A percentile compares a stretch with the other conserved stretches of the same genome.
Evolutionary conservation across 1,140 invertebrate species (phyloP).

Genomic region (Drosophila guanche): DNA sequence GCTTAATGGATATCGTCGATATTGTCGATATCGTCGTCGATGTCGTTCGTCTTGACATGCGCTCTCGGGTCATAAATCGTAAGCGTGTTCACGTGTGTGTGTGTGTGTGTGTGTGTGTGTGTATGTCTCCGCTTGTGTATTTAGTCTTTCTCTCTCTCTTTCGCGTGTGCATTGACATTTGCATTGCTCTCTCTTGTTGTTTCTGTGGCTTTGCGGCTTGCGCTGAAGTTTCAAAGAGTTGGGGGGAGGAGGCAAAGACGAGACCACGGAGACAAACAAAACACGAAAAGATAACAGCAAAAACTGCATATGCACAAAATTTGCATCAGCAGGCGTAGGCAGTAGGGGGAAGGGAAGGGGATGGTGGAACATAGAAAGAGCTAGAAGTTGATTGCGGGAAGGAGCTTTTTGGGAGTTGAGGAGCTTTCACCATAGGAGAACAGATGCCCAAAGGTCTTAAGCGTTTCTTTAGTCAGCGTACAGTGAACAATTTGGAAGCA

Average conservation of each 20-base stretch:
- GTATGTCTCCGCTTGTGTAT: slow-evolving; percentile 38
- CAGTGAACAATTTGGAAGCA: no score
- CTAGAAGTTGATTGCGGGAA: no score
- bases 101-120: slow-evolving; percentile 49
- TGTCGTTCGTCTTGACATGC: slow-evolving; percentile 50
- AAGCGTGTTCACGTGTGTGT: slow-evolving; percentile 34
- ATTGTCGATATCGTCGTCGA: slow-evolving; percentile 70
- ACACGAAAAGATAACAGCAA: no score
- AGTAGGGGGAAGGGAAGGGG: no score
- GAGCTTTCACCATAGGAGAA: no score
- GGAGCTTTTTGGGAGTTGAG: no score
- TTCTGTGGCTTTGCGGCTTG: neutral
- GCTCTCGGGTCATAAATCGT: slow-evolving; percentile 68
- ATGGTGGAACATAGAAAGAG: no score
- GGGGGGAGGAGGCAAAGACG: slow-evolving; percentile 5
- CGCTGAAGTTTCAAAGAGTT: neutral
- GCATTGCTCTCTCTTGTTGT: slow-evolving; percentile 53
- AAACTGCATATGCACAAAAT: no score
- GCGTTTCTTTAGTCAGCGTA: no score
- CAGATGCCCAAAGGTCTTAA: no score
- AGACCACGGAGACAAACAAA: neutral
- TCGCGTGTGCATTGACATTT: slow-evolving; percentile 60
- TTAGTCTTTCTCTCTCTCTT: slow-evolving; percentile 10
- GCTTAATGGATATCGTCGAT: slow-evolving; percentile 80
- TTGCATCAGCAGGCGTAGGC: no score